Conservation (phyloP, 92 coral and sea anemone species). For the Virgularia gustaviana region DNA sequence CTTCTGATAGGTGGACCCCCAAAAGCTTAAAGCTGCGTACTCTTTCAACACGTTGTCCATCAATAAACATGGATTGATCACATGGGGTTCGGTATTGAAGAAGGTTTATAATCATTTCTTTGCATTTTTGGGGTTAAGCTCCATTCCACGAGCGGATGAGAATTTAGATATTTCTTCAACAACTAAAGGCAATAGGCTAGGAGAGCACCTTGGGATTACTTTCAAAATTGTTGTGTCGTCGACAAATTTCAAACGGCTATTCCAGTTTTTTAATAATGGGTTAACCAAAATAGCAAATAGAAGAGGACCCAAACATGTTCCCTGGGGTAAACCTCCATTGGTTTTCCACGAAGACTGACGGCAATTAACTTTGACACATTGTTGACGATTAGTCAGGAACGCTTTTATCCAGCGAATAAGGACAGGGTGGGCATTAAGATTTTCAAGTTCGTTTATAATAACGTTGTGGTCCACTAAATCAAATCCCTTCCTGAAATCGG, state of each 20-base stretch:
- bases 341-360: no score
- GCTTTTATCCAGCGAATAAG: not conserved
- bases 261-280: constrained; percentile 37
- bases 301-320: constrained; percentile 41
- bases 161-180: constrained; percentile 24
- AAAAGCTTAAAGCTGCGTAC: constrained; percentile 29
- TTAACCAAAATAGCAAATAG: constrained; percentile 51
- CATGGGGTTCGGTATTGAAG: constrained; percentile 24
- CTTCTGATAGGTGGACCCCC: constrained; percentile 38
- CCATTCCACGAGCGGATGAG: constrained; percentile 34
- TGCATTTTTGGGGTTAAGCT: constrained; percentile 43
- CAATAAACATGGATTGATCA: constrained; percentile 4
- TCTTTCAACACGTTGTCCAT: constrained; percentile 26
- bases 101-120: constrained; percentile 20
- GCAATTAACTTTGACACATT: no score
- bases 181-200: constrained; percentile 34
- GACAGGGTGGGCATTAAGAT: not conserved
- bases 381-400: not conserved
- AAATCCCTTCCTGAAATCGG: not conserved
- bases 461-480: constrained; percentile 1
- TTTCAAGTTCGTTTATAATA: not conserved
- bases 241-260: no score
- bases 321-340: constrained; percentile 35
- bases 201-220: no score
- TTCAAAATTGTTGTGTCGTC: no score